Base-by-base conservation (phyloP, 2,113 vertebrate genomes). In the Hyla sarda region DNA sequence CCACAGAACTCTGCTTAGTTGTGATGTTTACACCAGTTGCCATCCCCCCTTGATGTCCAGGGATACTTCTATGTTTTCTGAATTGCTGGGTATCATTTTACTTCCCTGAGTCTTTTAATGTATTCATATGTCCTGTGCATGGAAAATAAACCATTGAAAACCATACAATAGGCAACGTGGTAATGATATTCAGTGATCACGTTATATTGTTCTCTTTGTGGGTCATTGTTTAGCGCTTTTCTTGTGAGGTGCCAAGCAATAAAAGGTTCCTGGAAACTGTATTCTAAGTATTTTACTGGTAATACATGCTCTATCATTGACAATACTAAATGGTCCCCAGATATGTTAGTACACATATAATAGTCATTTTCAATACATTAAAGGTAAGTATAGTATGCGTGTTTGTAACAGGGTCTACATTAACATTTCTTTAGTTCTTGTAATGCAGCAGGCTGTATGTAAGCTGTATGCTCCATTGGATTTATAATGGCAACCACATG, bases 61-160 rank as follows among this genome's bases (percentile, higher is more conserved):
- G 72, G 72, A 74, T 25, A 25, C 11, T 28, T 25, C 10, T 37
- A 73, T 11, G 71, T 73, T 73, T 48, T 45, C 12, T 47, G 41
- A 74, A 48, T 74, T 74, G 21, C 72, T 74, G 14, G 5, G 72
- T 74, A 48, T 74, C 72, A 74, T 23, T 47, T 73, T 45, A 73
- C 71, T 21, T 74, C 41, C n/a, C 23, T 16, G 23, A 14, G 5
- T 48, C 12, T 74, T 69, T 69, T 32, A 69, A 69, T 69, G 28
- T 25, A 48, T 47, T 71, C 67, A 21, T 25, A 48, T 47, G 37
- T 74, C 16, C 37, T 47, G 21, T 48, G 41, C 72, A 14, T n/a
- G 41, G n/a, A 41, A 23, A 74, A 47, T 25, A 37, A 25, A 47
- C 37, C 8, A 74, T 74, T 47, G 37, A 74, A 25, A 47, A 16